A percentile compares a stretch with the other conserved stretches of the same genome.
Evolutionary conservation across 2,888 invertebrate species (phyloP).

Genomic region (Blastobasis lacticolella): DNA sequence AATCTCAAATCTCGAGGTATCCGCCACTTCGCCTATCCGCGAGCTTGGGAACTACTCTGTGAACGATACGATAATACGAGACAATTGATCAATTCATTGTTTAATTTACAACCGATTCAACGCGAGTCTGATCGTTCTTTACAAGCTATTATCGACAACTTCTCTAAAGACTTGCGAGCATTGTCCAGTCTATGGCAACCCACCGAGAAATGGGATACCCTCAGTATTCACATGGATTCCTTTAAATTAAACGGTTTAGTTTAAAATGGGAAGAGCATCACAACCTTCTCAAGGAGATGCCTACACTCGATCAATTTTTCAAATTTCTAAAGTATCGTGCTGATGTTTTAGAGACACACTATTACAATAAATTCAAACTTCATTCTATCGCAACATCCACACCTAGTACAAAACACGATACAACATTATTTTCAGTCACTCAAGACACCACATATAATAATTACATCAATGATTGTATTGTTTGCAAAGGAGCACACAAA

Average conservation of each 20-base stretch:
- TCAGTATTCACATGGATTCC: constrained; percentile 13
- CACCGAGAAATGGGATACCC: constrained; percentile 16
- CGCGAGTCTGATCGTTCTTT: constrained; percentile 4
- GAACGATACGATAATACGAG: constrained; percentile 8
- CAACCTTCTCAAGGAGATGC: not conserved
- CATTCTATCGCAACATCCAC: not conserved
- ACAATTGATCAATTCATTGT: constrained; percentile 6
- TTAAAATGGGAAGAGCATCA: constrained; percentile 16
- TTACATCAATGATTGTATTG: not conserved
- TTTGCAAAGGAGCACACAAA: not conserved
- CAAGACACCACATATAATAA: not conserved
- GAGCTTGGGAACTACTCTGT: constrained; percentile 8
- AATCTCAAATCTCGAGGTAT: constrained; percentile 4
- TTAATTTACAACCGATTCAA: constrained; percentile 4
- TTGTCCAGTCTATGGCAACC: constrained; percentile 14
- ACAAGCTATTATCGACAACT: constrained; percentile 7
- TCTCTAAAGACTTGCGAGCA: constrained; percentile 22
- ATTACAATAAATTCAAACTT: not conserved
- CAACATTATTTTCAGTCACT: not conserved
- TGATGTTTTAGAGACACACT: constrained; percentile 11
- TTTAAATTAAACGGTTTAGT: constrained; percentile 11
- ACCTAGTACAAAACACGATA: not conserved
- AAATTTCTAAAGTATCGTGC: constrained; percentile 9
- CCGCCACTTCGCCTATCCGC: too few relatives aligned
- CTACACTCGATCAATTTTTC: constrained; percentile 7